These are phyloP conservation scores for Coranthus polyacanthus DNA, from an alignment of 2,797 vertebrate species.

Conservation along the genomic window DNA sequence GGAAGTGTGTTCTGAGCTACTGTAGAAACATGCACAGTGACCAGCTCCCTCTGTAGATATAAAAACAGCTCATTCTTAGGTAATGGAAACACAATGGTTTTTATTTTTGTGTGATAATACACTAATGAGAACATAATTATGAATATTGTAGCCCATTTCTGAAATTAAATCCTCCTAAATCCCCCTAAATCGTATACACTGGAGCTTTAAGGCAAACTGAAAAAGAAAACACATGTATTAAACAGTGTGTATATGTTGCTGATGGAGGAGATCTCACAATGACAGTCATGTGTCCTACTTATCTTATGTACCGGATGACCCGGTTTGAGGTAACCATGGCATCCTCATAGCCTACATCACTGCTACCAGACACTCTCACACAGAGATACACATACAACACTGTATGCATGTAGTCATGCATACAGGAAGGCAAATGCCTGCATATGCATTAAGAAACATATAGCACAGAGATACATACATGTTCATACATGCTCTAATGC, in stretches of 20 bases:
- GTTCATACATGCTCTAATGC: constrained; percentile 14
- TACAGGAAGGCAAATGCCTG: constrained; percentile 39
- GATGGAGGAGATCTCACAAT: constrained; percentile 32
- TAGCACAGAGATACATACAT: constrained; percentile 4
- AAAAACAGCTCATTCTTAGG: too few relatives aligned
- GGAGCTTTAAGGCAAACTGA: too few relatives aligned
- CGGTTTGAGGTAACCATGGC: constrained; percentile 63
- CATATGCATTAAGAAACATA: constrained; percentile 40
- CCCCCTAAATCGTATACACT: too few relatives aligned
- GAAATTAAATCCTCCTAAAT: too few relatives aligned
- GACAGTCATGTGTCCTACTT: constrained; percentile 71
- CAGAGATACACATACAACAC: constrained; percentile 35
- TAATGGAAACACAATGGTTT: too few relatives aligned
- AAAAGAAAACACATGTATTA: constrained; percentile 12
- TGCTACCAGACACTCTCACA: constrained; percentile 37
- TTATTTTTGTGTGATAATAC: too few relatives aligned
- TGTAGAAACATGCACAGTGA: too few relatives aligned
- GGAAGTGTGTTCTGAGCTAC: too few relatives aligned
- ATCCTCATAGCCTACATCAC: constrained; percentile 22
- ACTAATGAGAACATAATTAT: too few relatives aligned
- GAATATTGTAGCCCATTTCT: too few relatives aligned
- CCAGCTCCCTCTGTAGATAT: too few relatives aligned
- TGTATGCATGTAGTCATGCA: constrained; percentile 57
- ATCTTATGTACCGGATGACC: constrained; percentile 66
- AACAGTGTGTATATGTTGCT: constrained; percentile 23